Conservation (phyloP, 2,888 invertebrate species). For the Acleris sparsana region DNA sequence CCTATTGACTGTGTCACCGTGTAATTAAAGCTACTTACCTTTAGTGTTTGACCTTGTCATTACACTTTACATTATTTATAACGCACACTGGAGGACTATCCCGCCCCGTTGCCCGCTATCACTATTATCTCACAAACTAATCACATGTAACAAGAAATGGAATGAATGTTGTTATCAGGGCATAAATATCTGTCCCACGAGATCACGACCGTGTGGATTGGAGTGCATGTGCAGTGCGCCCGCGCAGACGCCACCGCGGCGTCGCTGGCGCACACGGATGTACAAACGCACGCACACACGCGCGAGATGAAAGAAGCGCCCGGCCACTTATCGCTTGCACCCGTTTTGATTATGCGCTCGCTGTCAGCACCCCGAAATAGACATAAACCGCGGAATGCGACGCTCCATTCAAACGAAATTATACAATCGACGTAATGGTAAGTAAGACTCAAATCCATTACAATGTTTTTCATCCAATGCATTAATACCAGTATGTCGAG, state of each 20-base stretch:
- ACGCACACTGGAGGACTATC: no score
- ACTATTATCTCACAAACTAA: slow-evolving; percentile 45
- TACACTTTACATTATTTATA: no score
- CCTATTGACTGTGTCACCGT: no score
- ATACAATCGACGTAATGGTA: slow-evolving; percentile 20
- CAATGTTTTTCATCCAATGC: slow-evolving; percentile 6
- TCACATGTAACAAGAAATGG: slow-evolving; percentile 46
- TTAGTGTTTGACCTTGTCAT: no score
- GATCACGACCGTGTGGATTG: slow-evolving; percentile 48
- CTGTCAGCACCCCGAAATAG: slow-evolving; percentile 79
- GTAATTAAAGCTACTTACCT: no score
- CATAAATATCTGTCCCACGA: slow-evolving; percentile 53
- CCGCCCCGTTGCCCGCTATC: no score
- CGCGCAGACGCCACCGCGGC: slow-evolving; percentile 33
- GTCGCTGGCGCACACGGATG: slow-evolving; percentile 49
- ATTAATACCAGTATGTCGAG: neutral
- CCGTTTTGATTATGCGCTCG: slow-evolving; percentile 70
- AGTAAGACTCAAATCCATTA: slow-evolving; percentile 6
- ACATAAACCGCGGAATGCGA: slow-evolving; percentile 50
- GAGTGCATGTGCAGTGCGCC: slow-evolving; percentile 28
- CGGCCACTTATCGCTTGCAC: slow-evolving; percentile 77
- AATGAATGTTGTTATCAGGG: slow-evolving; percentile 52
- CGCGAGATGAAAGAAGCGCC: slow-evolving; percentile 76
- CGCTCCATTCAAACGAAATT: slow-evolving; percentile 25
- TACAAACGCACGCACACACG: slow-evolving; percentile 64